Evolutionary conservation across 1,140 invertebrate genomes (phyloP), one percentile per base, ranked within the genome.

Genomic region (Hylyphantes graminicola): DNA sequence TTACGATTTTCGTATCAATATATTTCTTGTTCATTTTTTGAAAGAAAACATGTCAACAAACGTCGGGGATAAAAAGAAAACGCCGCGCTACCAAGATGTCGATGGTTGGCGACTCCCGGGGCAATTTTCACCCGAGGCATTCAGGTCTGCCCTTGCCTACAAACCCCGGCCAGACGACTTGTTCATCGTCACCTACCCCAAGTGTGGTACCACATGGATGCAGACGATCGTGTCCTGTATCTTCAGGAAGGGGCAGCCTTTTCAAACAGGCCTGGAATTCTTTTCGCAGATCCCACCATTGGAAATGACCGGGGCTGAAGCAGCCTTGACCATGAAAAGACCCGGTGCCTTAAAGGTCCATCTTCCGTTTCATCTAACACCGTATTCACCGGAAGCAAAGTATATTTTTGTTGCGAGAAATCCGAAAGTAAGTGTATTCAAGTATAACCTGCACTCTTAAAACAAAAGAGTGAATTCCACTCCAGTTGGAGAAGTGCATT

Each of bases 181-280:
- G 21, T 86, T 85, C 54, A 72, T 86, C 17, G 76, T 85, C 21
- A 86, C 86, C 12, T 86, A 81, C 67, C 83, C 86, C 0, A 86
- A 86, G 55, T 85, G 81, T 59, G 86, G 84, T 7, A 86, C 86
- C 2, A 86, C 86, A 0, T 76, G 74, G 74, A 50, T 76, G 4
- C 70, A 83, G 8, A 61, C 74, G 13, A 75, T 86, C n/a, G 86
- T 68, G n/a, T 70, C 80, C 21, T 79, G 79, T 19, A 81, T 81
- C 17, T 72, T 72, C 35, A 72, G 57, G 50, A 51, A 81, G 4
- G 78, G 78, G 8, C 12, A 51, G 15, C 21, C 78, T 1, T 72
- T 81, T 35, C 21, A 53, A 21, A 21, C 53, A 13, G 51, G 48
- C 8, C 11, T 61, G 54, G 67, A 83, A 10, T 83, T 83, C 13